Evolutionary conservation across 2,888 invertebrate species (phyloP).

Genomic region (Pandemis heparana): DNA sequence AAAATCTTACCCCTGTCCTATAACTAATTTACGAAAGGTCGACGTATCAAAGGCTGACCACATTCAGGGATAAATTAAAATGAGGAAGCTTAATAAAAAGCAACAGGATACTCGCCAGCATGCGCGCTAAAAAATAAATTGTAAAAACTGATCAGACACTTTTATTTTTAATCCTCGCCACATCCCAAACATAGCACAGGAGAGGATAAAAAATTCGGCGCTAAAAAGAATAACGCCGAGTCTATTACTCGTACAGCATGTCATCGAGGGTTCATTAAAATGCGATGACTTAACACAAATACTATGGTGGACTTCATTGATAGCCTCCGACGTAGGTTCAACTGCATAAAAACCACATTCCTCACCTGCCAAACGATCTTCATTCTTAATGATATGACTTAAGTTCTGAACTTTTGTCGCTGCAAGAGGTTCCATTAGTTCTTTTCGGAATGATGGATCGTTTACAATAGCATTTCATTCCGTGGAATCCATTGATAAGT

Average conservation of each 20-base stretch:
- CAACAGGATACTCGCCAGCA: slow-evolving; percentile 65
- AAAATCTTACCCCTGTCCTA: slow-evolving; percentile 2
- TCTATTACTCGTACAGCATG: slow-evolving; percentile 85
- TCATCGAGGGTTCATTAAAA: slow-evolving; percentile 86
- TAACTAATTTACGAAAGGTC: slow-evolving; percentile 35
- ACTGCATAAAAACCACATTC: slow-evolving; percentile 69
- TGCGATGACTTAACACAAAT: slow-evolving; percentile 84
- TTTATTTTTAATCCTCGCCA: slow-evolving; percentile 65
- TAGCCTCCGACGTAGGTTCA: slow-evolving; percentile 81
- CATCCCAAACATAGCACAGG: slow-evolving; percentile 68
- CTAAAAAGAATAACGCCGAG: slow-evolving; percentile 83
- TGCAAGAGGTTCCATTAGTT: slow-evolving; percentile 60
- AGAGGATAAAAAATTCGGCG: slow-evolving; percentile 75
- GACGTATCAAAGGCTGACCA: slow-evolving; percentile 42
- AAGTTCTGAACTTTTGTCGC: slow-evolving; percentile 54
- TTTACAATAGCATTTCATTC: slow-evolving; percentile 82
- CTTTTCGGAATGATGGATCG: slow-evolving; percentile 76
- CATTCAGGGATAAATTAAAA: slow-evolving; percentile 61
- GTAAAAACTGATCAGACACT: slow-evolving; percentile 62
- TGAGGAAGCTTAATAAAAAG: slow-evolving; percentile 64
- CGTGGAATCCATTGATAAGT: slow-evolving; percentile 85
- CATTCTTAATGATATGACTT: slow-evolving; percentile 55
- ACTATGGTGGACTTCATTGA: slow-evolving; percentile 84
- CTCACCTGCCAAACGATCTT: slow-evolving; percentile 53
- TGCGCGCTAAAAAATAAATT: slow-evolving; percentile 62